Evolutionary conservation across 2,888 invertebrate genomes (phyloP), one percentile per base, ranked within the genome.

Genomic region (Argyresthia goedartella): DNA sequence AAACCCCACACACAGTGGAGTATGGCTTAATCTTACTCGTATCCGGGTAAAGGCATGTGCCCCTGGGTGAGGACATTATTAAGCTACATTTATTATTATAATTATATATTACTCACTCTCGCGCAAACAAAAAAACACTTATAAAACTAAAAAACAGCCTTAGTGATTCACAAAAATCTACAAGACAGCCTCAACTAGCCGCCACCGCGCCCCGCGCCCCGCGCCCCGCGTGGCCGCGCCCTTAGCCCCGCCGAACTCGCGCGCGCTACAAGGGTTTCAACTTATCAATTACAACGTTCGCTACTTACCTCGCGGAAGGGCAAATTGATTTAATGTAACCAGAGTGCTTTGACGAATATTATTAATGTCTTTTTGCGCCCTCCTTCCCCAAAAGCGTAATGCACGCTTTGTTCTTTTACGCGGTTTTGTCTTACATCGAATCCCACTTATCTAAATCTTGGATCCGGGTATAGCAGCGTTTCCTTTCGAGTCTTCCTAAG

Each of bases 321-420:
- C 85, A 85, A 85, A 86, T 86, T 86, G 85, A 86, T 86, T 86
- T 86, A 86, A 86, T 86, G 86, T 86, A 85, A 84, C 85, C 84
- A 77, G 85, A 85, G 85, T 85, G 85, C 85, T 86, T 85, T 86
- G 85, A 86, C 85, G 86, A 86, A 85, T 86, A 86, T 86, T 86
- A 86, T 86, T 85, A 86, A 82, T 84, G 85, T 84, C 85, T 85
- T 86, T 86, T 84, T 84, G 69, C 81, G 73, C 81, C 80, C 84
- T 76, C 78, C 72, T 68, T 71, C 73, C 69, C 69, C 67, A 25
- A 25, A 25, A 25, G 70, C 66, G 72, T 75, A 76, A 78, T 77
- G 76, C 78, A 74, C 73, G 77, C 80, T 81, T 84, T 84, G 84
- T 85, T 86, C 81, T 81, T 82, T 81, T 70, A 64, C 72, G 73